These are phyloP conservation scores for Araneus ventricosus DNA, from an alignment of 1,140 invertebrate species.

Conservation along the genomic window DNA sequence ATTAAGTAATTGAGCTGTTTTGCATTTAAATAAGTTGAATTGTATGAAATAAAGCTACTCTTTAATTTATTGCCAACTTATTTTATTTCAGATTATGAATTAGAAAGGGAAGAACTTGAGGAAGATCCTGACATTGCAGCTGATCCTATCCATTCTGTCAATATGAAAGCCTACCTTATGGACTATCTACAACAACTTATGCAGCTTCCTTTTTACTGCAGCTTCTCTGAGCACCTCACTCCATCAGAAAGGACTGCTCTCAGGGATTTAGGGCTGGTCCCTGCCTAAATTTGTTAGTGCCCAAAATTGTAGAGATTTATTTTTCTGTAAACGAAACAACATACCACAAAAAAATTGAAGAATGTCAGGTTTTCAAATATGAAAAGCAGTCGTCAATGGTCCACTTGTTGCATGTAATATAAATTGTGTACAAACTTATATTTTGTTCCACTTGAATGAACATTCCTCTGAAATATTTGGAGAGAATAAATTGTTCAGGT, in stretches of 20 bases:
- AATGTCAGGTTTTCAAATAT: background rate
- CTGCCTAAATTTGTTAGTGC: background rate
- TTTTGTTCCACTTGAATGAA: constrained; percentile 35
- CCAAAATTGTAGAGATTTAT: constrained; percentile 3
- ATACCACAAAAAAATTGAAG: background rate
- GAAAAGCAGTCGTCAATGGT: background rate
- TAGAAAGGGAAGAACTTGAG: constrained; percentile 74
- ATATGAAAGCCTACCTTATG: constrained; percentile 83
- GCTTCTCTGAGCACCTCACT: constrained; percentile 83
- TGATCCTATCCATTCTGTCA: constrained; percentile 84
- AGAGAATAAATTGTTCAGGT: constrained; percentile 20
- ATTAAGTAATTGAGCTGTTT: too few species aligned
- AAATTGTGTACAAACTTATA: constrained; percentile 23
- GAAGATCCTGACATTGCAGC: constrained; percentile 83
- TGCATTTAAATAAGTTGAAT: too few species aligned
- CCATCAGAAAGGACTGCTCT: constrained; percentile 81
- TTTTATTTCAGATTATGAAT: constrained; percentile 43
- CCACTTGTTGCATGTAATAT: background rate
- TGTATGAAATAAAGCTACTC: too few species aligned
- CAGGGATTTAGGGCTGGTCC: background rate
- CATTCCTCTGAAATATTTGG: constrained; percentile 2
- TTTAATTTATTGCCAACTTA: too few species aligned
- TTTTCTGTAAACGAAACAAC: background rate
- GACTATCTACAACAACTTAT: constrained; percentile 82
- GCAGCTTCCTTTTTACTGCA: constrained; percentile 83